Base-by-base conservation (phyloP, 2,888 invertebrate species). In the Meteorus cinctellus region DNA sequence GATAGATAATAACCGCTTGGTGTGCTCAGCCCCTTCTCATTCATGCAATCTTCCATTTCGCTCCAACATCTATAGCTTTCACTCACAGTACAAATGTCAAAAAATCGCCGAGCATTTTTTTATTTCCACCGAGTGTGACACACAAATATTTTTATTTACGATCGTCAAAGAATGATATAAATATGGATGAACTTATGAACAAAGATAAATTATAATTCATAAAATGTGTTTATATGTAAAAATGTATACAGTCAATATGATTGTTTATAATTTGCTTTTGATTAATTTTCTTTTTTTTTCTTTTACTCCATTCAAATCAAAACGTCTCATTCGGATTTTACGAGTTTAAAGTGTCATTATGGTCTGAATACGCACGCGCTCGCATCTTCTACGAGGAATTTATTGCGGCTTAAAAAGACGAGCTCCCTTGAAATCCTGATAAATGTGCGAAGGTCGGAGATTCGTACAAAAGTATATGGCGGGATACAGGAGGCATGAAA, bases 401-500 rank as follows among this genome's bases (percentile, higher is more conserved):
- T 89, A 89, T 89, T 83, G 86, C 85, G 86, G 89, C 89, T 89
- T 89, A 89, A 89, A 88, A 89, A 91, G 92, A 92, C 91, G 91
- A 90, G 91, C 91, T 92, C 91, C 92, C 92, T 90, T 91, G 92
- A 87, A 92, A 93, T 93, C 93, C 92, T 92, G 93, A 93, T 92
- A 92, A 91, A 93, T 92, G 92, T 89, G 86, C 88, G 85, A 86
- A 85, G 86, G 86, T 89, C 84, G 78, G 81, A 77, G 80, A 81
- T 77, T 79, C 78, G 55, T 75, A 76, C 72, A 69, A 76, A 72
- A 76, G 68, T 72, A 45, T 66, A 68, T 41, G 48, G 48, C 41
- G 29, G 55, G 19, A 72, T 62, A 45, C 8, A 27, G 31, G 55
- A 27, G 48, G 63, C 29, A 62, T n/a, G 72, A 34, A 63, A 75